These are phyloP conservation scores for Echinometra lucunter DNA, from an alignment of 53 echinoderm and acorn worm species.

Conservation along the genomic window DNA sequence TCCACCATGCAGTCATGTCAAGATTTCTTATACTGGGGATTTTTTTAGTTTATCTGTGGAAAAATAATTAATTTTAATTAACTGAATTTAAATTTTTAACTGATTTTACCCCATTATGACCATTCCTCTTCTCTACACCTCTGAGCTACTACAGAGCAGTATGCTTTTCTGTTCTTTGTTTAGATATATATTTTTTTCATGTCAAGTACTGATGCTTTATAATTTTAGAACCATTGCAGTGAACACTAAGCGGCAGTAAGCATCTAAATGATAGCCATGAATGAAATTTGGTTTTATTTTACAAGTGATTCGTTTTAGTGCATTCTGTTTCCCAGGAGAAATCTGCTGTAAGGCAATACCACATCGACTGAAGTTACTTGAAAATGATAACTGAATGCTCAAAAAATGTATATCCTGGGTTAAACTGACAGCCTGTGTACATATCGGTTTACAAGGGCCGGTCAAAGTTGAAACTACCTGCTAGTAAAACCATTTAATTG, in stretches of 20 bases:
- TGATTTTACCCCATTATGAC: too few species aligned
- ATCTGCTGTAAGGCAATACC: neutral
- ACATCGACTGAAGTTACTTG: neutral
- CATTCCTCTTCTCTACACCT: too few species aligned
- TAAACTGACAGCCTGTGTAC: conserved; percentile 13
- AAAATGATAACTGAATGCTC: neutral
- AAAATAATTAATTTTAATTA: too few species aligned
- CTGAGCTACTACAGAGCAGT: neutral
- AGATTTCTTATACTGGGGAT: too few species aligned
- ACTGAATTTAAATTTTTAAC: too few species aligned
- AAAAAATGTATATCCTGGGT: neutral
- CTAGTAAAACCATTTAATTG: conserved; percentile 53
- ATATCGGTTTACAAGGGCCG: neutral
- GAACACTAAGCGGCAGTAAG: neutral
- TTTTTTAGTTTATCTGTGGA: too few species aligned
- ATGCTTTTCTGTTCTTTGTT: neutral
- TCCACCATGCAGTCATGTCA: too few species aligned
- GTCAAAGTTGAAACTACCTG: conserved; percentile 35
- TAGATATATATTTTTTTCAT: too few species aligned
- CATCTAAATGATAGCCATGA: neutral
- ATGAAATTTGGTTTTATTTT: neutral
- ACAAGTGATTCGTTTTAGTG: neutral
- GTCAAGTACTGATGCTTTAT: neutral
- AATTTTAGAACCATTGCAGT: neutral
- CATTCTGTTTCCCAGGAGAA: neutral